Base-by-base conservation (phyloP, 2,797 vertebrate genomes). In the Myoxocephalus aenaeus region DNA sequence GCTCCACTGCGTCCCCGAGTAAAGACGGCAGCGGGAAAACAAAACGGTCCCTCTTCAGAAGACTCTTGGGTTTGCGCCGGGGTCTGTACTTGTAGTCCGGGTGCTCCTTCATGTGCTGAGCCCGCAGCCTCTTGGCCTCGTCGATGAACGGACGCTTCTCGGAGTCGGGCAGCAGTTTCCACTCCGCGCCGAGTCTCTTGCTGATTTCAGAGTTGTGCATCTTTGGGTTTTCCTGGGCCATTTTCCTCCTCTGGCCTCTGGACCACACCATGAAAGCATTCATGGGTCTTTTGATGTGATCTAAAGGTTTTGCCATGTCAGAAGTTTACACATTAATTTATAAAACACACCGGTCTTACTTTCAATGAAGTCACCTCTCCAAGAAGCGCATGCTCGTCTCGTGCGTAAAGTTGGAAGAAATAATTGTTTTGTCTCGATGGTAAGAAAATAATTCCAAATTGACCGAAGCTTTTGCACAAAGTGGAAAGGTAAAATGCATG, bases 201-300 rank as follows among this genome's bases (percentile, higher is more conserved):
- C 96, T 97, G 95, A 99, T 99, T 89, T 99, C 98, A 2, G 98
- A 98, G 95, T 99, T 99, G 96, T 99, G 98, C 97, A 99, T 99
- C 94, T 99, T 99, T 58, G 98, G 98, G 93, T 99, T 98, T 85
- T 99, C 97, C 90, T 97, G 96, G 75, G 97, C 97, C 97, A 99
- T 99, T 92, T 98, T 97, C 84, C 97, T 94, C 84, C 97, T 94
- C 90, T 99, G 97, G 42, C 97, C 97, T 78, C 97, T 95, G 84
- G 97, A 99, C 97, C 98, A 99, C 70, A 99, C 98, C 98, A 99
- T 99, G 93, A 99, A 99, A 4, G 97, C 98, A 80, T 99, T 99
- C 97, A 99, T 99, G 83, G 98, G 97, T 91, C 98, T 95, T 92
- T 99, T 99, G 71, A 99, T 93, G 85, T 95, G 94, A 82, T 94